A percentile compares a stretch with the other conserved stretches of the same genome.
These are phyloP conservation scores for Autographa gamma DNA, from an alignment of 2,888 invertebrate species.

Conservation along the genomic window DNA sequence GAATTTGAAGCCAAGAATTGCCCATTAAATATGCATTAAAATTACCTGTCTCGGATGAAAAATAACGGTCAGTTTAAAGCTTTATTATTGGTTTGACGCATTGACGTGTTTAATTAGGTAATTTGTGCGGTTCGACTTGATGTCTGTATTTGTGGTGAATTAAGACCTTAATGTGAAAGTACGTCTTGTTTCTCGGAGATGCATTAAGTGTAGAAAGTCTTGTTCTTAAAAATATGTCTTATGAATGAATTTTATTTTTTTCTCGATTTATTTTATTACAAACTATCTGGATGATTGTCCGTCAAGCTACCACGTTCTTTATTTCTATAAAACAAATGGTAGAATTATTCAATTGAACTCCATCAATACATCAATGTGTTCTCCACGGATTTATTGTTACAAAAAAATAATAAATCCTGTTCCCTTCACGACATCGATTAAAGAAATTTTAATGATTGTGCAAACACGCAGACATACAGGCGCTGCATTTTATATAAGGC, in stretches of 20 bases:
- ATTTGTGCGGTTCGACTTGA: slow-evolving; percentile 34
- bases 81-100: slow-evolving; percentile 68
- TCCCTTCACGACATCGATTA: slow-evolving; percentile 60
- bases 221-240: not conserved
- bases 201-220: slow-evolving; percentile 33
- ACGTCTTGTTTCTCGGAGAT: slow-evolving; percentile 16
- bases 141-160: slow-evolving; percentile 23
- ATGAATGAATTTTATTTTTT: not conserved
- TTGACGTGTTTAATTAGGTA: slow-evolving; percentile 49
- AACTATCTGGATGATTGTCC: not conserved
- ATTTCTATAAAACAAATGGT: slow-evolving; percentile 17
- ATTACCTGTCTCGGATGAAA: slow-evolving; percentile 87
- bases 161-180: slow-evolving; percentile 30
- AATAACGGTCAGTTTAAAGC: slow-evolving; percentile 72
- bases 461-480: slow-evolving; percentile 53
- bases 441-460: slow-evolving; percentile 60
- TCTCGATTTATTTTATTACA: not conserved
- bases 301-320: not conserved
- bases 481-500: slow-evolving; percentile 58
- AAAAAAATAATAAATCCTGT: slow-evolving; percentile 57
- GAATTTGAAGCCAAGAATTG: slow-evolving; percentile 89
- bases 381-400: slow-evolving; percentile 44
- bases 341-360: slow-evolving; percentile 38
- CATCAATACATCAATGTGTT: slow-evolving; percentile 31
- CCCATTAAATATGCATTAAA: slow-evolving; percentile 89